phyloP scores from a whole-genome alignment of 2,888 invertebrate genomes.

The Cheilosia vernalis region DNA sequence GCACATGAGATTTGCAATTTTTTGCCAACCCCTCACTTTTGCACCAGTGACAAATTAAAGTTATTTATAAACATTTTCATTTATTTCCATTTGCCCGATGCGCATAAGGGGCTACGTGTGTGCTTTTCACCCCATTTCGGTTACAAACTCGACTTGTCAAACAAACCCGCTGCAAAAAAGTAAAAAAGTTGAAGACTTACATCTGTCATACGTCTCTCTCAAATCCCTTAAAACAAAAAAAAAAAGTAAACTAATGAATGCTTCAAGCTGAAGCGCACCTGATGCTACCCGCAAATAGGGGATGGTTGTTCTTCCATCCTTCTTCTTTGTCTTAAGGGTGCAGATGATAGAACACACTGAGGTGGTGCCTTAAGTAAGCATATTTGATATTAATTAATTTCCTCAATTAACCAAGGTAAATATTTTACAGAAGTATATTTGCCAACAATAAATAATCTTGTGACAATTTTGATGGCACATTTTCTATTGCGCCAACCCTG shows the following conservation, averaged over 20 bases:
- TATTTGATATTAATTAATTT: conserved; percentile 74
- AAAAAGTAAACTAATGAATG: conserved; percentile 32
- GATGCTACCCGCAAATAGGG: conserved; percentile 47
- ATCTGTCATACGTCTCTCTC: conserved; percentile 68
- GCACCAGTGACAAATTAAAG: conserved; percentile 68
- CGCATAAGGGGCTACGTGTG: background rate
- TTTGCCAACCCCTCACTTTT: conserved; percentile 31
- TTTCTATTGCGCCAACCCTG: conserved; percentile 43
- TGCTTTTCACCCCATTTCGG: conserved; percentile 14
- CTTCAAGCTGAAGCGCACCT: conserved; percentile 57
- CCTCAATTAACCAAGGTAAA: conserved; percentile 71
- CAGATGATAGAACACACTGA: conserved; percentile 1
- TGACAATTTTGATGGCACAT: conserved; percentile 61
- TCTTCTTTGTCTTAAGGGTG: conserved; percentile 31
- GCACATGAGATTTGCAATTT: background rate
- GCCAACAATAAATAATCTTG: conserved; percentile 64
- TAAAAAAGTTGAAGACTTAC: conserved; percentile 69
- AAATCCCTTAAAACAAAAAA: conserved; percentile 33
- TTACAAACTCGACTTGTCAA: conserved; percentile 55
- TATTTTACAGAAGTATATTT: conserved; percentile 71
- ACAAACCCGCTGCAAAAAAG: conserved; percentile 59
- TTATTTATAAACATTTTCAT: conserved; percentile 71
- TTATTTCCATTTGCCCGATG: conserved; percentile 59
- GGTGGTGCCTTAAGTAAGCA: conserved; percentile 56
- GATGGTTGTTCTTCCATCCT: background rate